Base-by-base conservation (phyloP, 2,797 vertebrate genomes). In the Mus caroli region DNA sequence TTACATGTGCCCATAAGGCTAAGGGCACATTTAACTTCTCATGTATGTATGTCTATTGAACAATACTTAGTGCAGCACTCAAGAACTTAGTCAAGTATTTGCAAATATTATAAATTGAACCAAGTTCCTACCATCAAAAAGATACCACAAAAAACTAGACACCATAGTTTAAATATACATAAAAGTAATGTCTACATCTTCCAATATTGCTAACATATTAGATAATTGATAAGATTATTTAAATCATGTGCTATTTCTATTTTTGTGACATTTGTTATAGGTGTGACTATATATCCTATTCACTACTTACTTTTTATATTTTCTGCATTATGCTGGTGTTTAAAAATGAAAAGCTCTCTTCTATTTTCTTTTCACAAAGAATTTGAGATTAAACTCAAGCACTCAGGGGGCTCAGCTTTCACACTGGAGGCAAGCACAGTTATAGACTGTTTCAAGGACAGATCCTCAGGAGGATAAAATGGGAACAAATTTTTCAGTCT, bases 331-430 rank as follows among this genome's bases (percentile, higher is more conserved):
- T 62, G 24, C 26, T 43, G 24, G 14, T 8, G 37, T 43, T 83
- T 19, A 31, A 62, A 62, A 83, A 40, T 60, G 26, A 83, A 83
- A 28, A 43, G 0, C 8, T 50, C 22, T 60, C 37, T 43, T 40
- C 80, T 43, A 58, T 80, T 54, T 89, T 85, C 24, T 91, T 62
- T 93, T 31, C 77, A 17, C 34, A 94, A 64, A 80, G 40, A 85
- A 75, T 13, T 87, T 90, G n/a, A 12, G 4, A 46, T 69, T 79
- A 92, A 24, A 84, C 5, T 94, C 15, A 52, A 56, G 28, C 43
- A 43, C 43, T 80, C 73, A 5, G 17, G 1, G 15, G 3, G 1
- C 6, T 43, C 26, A 17, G 43, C 19, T 88, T 56, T 88, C 31
- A 90, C 31, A 34, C 6, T 75, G 34, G 90, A 54, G 31, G 50